Evolutionary conservation across 2,113 vertebrate species (phyloP).

Genomic region (Pedionomus torquatus): DNA sequence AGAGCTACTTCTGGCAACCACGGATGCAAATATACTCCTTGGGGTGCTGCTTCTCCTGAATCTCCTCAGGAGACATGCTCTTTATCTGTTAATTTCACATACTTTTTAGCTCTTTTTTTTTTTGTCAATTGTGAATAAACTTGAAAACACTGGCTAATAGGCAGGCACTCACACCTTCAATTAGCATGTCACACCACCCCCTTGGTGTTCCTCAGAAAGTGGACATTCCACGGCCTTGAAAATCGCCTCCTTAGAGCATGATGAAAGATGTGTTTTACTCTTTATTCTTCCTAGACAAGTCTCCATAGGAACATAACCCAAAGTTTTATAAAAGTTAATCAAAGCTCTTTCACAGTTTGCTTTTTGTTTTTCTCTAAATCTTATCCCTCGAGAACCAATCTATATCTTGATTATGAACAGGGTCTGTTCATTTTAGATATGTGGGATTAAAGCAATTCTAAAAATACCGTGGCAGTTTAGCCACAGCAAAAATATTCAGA

Average conservation of each 20-base stretch:
- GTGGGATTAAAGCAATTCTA: neutral
- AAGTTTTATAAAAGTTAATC: neutral
- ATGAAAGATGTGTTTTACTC: neutral
- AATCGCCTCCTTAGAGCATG: neutral
- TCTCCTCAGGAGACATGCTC: neutral
- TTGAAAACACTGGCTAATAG: neutral
- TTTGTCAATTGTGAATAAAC: neutral
- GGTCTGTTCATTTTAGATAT: neutral
- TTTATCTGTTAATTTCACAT: neutral
- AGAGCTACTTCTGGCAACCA: neutral
- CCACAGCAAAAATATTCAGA: neutral
- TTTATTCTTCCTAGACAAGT: neutral
- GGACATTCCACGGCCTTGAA: neutral
- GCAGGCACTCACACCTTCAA: neutral
- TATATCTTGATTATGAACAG: neutral
- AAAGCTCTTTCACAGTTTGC: neutral
- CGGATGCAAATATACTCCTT: neutral
- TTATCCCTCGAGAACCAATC: neutral
- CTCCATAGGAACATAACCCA: neutral
- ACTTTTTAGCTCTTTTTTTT: neutral
- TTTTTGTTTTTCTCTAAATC: neutral
- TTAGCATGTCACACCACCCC: neutral
- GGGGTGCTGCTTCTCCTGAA: neutral
- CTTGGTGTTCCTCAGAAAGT: neutral
- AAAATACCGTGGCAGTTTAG: neutral